Evolutionary conservation across 1,140 invertebrate species (phyloP), one percentile per base, ranked within the genome.

Genomic region (Venturia canescens): DNA sequence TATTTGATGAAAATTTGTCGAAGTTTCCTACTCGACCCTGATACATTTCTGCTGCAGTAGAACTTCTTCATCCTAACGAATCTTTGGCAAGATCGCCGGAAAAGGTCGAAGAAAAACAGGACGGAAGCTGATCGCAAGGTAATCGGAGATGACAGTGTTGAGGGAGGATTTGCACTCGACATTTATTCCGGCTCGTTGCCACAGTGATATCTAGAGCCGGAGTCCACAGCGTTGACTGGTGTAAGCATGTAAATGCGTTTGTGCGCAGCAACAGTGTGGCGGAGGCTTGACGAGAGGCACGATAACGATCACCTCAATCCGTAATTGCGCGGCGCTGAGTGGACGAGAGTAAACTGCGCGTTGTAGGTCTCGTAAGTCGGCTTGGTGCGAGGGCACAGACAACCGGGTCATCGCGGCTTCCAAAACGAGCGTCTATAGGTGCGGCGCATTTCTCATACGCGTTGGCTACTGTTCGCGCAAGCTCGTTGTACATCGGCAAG

Each of bases 231-330:
- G 38, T 44, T 13, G 38, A 44, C 38, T 44, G 38, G 38, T 44
- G 13, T 44, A 9, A 44, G 13, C 38, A 44, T 44, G 38, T 44
- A 44, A 44, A 44, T 44, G 38, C 5, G 13, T 44, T 3, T 9
- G 7, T 44, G 13, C 7, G 13, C 7, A 44, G 38, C 38, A 44
- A 44, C 38, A 44, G 38, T 44, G 38, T 44, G 38, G 50, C 11
- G 50, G 16, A 31, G 67, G 7, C 27, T 70, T 29, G 27, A 70
- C 67, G 67, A 70, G 67, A 70, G 27, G 67, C 31, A 7, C 16
- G 67, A 70, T 70, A 70, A 70, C 29, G 67, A 70, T 70, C 67
- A 29, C 31, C 31, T 34, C 29, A 31, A 70, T 31, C 67, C 18
- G 67, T 70, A 70, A 70, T 70, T 31, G n/a, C 63, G 21, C 29